Conservation (phyloP, 2,797 vertebrate species). For the Octomys mimax region DNA sequence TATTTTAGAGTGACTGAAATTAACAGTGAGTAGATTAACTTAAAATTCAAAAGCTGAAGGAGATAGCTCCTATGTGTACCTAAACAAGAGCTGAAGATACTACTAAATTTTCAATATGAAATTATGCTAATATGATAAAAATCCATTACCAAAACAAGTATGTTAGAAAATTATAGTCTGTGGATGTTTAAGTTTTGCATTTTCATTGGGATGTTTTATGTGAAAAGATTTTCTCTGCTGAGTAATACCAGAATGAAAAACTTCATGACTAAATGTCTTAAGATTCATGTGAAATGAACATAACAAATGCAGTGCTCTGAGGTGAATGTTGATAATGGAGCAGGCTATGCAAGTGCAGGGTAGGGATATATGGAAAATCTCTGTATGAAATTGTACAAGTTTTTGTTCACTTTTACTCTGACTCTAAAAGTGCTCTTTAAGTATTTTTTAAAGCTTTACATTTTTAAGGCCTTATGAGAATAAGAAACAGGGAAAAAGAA, state of each 20-base stretch:
- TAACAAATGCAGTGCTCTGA: not conserved
- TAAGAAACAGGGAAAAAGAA: not conserved
- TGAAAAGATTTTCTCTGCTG: not conserved
- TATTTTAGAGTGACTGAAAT: not conserved
- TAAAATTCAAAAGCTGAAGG: not conserved
- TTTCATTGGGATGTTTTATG: not conserved
- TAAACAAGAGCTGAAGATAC: not conserved
- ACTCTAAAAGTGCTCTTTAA: not conserved
- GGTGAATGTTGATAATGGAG: not conserved
- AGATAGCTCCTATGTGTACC: no score
- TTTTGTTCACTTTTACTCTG: not conserved
- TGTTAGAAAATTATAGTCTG: not conserved
- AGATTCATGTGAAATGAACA: not conserved
- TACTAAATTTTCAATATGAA: not conserved
- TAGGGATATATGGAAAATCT: not conserved
- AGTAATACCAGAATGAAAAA: not conserved
- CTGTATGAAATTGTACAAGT: not conserved
- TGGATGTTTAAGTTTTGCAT: not conserved
- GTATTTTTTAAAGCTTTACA: not conserved
- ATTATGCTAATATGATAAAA: not conserved
- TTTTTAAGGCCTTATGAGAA: not conserved
- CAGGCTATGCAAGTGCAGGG: not conserved
- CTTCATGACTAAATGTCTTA: not conserved
- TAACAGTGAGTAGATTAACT: not conserved
- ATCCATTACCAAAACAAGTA: not conserved